A percentile compares a stretch with the other conserved stretches of the same genome.
phyloP scores from a whole-genome alignment of 2,797 vertebrate species.

The Dendrocincla fuliginosa region DNA sequence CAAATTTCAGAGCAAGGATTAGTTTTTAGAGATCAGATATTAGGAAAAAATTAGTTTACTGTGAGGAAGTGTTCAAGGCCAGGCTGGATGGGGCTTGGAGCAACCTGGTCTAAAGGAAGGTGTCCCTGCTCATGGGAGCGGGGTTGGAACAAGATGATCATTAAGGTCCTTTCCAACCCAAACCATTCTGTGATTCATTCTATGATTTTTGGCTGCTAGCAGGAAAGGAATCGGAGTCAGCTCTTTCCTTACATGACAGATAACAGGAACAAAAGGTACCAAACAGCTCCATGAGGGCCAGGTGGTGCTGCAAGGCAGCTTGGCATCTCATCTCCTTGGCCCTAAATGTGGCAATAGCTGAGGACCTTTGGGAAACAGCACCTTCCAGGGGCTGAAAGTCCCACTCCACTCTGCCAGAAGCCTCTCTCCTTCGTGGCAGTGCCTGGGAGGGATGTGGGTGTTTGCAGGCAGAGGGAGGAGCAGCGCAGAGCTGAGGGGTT shows the following conservation, averaged over 20 bases:
- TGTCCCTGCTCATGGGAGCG: not conserved
- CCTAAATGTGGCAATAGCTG: rapidly evolving
- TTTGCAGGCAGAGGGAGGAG: not conserved
- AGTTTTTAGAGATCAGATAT: not conserved
- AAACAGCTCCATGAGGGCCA: not conserved
- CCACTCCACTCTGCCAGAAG: not conserved
- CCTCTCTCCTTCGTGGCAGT: rapidly evolving
- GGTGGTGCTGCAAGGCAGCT: not conserved
- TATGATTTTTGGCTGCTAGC: not conserved
- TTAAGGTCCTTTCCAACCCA: not conserved
- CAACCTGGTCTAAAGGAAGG: rapidly evolving
- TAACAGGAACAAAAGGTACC: not conserved
- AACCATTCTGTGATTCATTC: not conserved
- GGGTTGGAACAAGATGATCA: rapidly evolving
- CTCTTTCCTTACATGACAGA: not conserved
- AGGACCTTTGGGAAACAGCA: not conserved
- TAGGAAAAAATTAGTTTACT: too few species aligned
- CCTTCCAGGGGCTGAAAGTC: not conserved
- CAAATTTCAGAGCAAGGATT: not conserved
- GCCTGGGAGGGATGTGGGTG: not conserved
- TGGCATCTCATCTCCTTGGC: not conserved
- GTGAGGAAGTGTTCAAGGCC: not conserved
- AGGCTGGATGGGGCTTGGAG: rapidly evolving
- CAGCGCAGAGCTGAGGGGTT: not conserved
- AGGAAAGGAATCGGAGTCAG: not conserved